Conservation (phyloP, 2,113 vertebrate species). For the Ctenodactylus gundi region DNA sequence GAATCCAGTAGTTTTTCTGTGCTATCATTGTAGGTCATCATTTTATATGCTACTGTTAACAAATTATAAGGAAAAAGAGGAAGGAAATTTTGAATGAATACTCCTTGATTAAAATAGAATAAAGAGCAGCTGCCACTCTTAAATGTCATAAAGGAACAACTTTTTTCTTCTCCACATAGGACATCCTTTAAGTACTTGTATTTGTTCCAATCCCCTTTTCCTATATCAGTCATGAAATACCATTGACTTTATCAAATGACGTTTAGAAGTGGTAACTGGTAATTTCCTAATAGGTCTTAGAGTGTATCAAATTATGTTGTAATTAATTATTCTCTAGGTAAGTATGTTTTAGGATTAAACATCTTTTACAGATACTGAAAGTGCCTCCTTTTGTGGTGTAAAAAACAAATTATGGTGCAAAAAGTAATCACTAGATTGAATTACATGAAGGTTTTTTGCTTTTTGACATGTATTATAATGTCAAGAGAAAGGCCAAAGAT, state of each 20-base stretch:
- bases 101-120: slow-evolving; percentile 36
- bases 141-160: slow-evolving; percentile 57
- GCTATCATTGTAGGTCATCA: slow-evolving; percentile 37
- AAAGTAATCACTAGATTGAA: slow-evolving; percentile 82
- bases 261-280: slow-evolving; percentile 62
- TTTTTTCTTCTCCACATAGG: slow-evolving; percentile 43
- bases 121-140: slow-evolving; percentile 72
- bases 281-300: slow-evolving; percentile 69
- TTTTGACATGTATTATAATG: slow-evolving; percentile 84
- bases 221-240: slow-evolving; percentile 44
- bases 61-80: slow-evolving; percentile 44
- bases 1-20: slow-evolving; percentile 52
- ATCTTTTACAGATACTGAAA: slow-evolving; percentile 87
- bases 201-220: neutral
- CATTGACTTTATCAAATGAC: slow-evolving; percentile 55
- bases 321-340: slow-evolving; percentile 70
- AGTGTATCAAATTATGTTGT: slow-evolving; percentile 69
- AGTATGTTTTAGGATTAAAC: slow-evolving; percentile 83
- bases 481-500: slow-evolving; percentile 88
- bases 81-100: slow-evolving; percentile 62
- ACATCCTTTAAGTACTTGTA: neutral
- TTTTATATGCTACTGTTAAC: slow-evolving; percentile 61
- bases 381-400: slow-evolving; percentile 88
- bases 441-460: slow-evolving; percentile 84
- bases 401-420: slow-evolving; percentile 81